A percentile compares a stretch with the other conserved stretches of the same genome.
These are phyloP conservation scores for Myiozetetes cayanensis DNA, from an alignment of 2,113 vertebrate genomes.

Conservation along the genomic window DNA sequence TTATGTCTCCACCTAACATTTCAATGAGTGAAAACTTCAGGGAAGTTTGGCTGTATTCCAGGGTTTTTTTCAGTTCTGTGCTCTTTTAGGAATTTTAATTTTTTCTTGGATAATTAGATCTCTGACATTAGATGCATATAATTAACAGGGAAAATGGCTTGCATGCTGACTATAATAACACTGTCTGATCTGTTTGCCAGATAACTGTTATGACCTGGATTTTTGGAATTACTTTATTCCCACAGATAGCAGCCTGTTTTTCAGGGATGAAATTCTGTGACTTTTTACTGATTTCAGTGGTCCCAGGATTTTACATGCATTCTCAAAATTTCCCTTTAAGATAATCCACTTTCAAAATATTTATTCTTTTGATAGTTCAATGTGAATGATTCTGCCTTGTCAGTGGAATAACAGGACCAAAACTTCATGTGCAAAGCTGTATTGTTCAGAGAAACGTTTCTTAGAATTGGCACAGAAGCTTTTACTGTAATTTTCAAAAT, in stretches of 20 bases:
- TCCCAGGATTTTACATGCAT: background rate
- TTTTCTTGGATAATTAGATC: constrained; percentile 52
- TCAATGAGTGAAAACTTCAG: background rate
- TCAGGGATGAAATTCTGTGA: background rate
- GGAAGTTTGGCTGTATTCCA: background rate
- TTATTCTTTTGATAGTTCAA: background rate
- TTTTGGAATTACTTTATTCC: background rate
- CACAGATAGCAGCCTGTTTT: background rate
- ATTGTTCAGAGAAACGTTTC: background rate
- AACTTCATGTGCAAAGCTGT: background rate
- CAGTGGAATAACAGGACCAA: background rate
- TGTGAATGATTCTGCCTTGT: background rate
- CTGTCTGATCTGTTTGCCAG: constrained; percentile 18
- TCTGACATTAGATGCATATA: constrained; percentile 28
- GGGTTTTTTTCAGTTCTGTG: background rate
- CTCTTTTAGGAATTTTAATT: constrained; percentile 37
- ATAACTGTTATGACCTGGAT: background rate
- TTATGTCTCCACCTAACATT: background rate
- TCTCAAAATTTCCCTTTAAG: background rate
- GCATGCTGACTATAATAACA: background rate
- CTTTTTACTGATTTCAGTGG: background rate
- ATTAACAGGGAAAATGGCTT: constrained; percentile 42
- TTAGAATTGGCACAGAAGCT: background rate
- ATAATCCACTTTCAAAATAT: background rate
- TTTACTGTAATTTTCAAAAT: constrained; percentile 4